phyloP scores from a whole-genome alignment of 2,797 vertebrate genomes.

The Notolepis coatsorum region DNA sequence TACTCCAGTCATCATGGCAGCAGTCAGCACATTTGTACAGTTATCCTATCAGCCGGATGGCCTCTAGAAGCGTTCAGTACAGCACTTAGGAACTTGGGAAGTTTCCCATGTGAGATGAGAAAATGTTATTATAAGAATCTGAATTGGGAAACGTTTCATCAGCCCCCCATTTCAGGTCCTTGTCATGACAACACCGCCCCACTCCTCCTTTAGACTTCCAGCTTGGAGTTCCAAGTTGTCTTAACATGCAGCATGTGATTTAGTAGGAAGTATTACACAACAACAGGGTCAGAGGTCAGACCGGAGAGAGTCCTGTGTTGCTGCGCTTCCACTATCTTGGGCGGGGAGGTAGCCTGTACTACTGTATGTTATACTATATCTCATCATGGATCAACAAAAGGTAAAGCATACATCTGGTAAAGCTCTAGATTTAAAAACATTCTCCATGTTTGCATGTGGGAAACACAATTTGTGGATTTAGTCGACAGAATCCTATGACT shows the following conservation, averaged over 20 bases:
- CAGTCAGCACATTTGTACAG: background rate
- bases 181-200: slow-evolving; percentile 1
- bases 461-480: too few relatives aligned
- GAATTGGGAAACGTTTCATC: background rate
- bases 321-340: slow-evolving; percentile 1
- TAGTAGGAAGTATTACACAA: slow-evolving; percentile 44
- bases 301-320: slow-evolving; percentile 5
- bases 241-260: slow-evolving; percentile 29
- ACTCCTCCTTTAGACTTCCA: slow-evolving; percentile 20
- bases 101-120: background rate
- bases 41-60: too few relatives aligned
- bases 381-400: too few relatives aligned
- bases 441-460: too few relatives aligned
- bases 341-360: too few relatives aligned
- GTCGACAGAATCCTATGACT: too few relatives aligned
- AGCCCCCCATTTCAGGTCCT: background rate
- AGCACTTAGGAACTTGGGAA: background rate
- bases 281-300: slow-evolving; percentile 52
- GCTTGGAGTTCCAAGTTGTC: slow-evolving; percentile 30
- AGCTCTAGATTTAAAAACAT: too few relatives aligned
- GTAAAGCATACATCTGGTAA: too few relatives aligned
- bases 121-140: background rate
- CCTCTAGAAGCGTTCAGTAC: too few relatives aligned
- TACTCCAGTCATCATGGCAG: too few relatives aligned
- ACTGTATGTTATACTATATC: too few relatives aligned